A percentile compares a stretch with the other conserved stretches of the same genome.
phyloP scores from a whole-genome alignment of 2,797 vertebrate genomes.

The Brachyrhaphis roseni region DNA sequence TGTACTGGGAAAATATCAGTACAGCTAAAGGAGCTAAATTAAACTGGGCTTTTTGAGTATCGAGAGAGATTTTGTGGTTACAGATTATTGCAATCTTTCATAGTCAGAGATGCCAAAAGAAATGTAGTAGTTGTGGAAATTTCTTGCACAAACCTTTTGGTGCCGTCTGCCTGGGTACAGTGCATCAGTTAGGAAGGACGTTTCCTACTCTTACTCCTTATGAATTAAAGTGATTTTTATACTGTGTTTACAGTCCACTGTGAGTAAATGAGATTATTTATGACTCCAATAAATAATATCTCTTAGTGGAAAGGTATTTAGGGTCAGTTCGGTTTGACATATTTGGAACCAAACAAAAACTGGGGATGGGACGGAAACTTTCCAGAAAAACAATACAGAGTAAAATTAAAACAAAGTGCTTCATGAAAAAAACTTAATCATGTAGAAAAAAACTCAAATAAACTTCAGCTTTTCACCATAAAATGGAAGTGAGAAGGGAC shows the following conservation, averaged over 20 bases:
- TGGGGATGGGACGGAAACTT: background rate
- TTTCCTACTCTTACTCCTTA: background rate
- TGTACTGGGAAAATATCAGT: background rate
- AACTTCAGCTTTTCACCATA: background rate
- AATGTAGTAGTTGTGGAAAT: background rate
- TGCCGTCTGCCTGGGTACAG: background rate
- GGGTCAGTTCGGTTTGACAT: background rate
- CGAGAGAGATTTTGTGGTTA: background rate
- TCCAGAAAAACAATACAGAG: background rate
- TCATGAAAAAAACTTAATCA: background rate
- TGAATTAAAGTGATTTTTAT: background rate
- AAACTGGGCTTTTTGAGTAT: background rate
- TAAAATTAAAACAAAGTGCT: background rate
- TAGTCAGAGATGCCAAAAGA: no score
- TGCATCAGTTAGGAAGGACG: background rate
- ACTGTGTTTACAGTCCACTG: background rate
- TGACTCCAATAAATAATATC: background rate
- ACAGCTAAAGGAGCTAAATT: background rate
- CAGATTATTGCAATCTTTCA: background rate
- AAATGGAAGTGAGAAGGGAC: background rate
- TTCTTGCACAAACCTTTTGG: background rate
- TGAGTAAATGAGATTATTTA: background rate
- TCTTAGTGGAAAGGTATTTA: background rate
- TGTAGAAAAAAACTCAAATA: background rate
- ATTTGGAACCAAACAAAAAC: background rate